Conservation (phyloP, 1,140 invertebrate genomes). For the Drosophila nannoptera region DNA sequence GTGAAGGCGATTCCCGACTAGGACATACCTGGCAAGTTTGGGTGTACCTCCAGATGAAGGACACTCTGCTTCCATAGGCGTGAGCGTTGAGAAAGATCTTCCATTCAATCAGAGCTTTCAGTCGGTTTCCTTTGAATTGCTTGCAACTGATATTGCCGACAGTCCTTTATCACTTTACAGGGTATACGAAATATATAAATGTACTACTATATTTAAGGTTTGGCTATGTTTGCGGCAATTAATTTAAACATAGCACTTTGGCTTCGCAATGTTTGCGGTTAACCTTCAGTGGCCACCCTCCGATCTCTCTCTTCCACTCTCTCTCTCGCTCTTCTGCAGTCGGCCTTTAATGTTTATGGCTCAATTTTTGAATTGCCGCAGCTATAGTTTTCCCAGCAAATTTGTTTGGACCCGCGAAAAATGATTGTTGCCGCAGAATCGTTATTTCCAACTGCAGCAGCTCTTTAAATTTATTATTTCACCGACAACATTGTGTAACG, state of each 20-base stretch:
- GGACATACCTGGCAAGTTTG: neutral
- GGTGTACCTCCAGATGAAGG: neutral
- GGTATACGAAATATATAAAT: constrained; percentile 42
- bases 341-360: constrained; percentile 35
- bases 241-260: constrained; percentile 72
- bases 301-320: neutral
- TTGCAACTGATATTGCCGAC: too few species aligned
- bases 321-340: neutral
- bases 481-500: too few species aligned
- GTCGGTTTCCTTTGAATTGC: too few species aligned
- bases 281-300: constrained; percentile 26
- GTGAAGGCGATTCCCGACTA: neutral
- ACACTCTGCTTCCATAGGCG: neutral
- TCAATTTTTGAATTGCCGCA: constrained; percentile 21
- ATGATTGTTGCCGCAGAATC: too few species aligned
- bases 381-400: too few species aligned
- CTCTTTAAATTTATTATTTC: too few species aligned
- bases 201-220: constrained; percentile 40
- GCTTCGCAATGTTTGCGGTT: constrained; percentile 74
- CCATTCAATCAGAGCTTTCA: too few species aligned
- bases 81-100: too few species aligned
- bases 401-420: neutral
- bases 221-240: constrained; percentile 69
- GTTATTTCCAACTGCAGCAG: too few species aligned
- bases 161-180: neutral